Conservation (phyloP, 2,888 invertebrate genomes). For the Hypomecis atomaria region DNA sequence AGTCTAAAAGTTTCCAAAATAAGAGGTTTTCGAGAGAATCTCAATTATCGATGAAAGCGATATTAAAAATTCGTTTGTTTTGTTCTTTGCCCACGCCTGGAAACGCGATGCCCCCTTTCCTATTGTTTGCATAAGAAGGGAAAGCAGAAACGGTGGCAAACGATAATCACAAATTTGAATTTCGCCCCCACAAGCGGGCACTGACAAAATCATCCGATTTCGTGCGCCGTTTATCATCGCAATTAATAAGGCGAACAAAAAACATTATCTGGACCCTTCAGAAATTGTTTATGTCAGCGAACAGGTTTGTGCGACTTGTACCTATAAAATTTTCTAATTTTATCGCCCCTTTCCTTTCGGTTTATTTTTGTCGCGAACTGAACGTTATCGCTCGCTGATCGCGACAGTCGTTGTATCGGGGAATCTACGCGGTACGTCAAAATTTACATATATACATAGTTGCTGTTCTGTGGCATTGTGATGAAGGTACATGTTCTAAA, state of each 20-base stretch:
- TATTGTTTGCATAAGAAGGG: constrained; percentile 80
- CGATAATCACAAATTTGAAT: constrained; percentile 83
- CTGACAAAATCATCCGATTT: constrained; percentile 79
- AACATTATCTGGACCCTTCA: constrained; percentile 64
- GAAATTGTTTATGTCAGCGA: constrained; percentile 62
- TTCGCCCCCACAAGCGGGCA: constrained; percentile 69
- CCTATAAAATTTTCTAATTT: constrained; percentile 56
- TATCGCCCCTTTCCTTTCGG: constrained; percentile 33
- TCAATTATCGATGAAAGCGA: constrained; percentile 85
- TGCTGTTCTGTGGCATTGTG: constrained; percentile 68
- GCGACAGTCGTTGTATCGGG: constrained; percentile 52
- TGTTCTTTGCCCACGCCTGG: constrained; percentile 79
- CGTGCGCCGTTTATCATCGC: constrained; percentile 76
- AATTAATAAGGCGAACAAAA: constrained; percentile 77
- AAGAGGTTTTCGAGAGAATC: constrained; percentile 83
- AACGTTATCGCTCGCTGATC: constrained; percentile 39
- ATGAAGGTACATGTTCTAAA: constrained; percentile 80
- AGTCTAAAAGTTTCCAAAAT: constrained; percentile 83
- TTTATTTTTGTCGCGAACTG: constrained; percentile 46
- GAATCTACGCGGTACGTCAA: constrained; percentile 65
- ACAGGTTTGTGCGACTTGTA: constrained; percentile 54
- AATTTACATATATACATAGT: constrained; percentile 76
- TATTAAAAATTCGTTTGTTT: constrained; percentile 85
- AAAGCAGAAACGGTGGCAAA: constrained; percentile 73
- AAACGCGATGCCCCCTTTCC: constrained; percentile 76